Evolutionary conservation across 2,113 vertebrate genomes (phyloP).

Genomic region (Alces alces): DNA sequence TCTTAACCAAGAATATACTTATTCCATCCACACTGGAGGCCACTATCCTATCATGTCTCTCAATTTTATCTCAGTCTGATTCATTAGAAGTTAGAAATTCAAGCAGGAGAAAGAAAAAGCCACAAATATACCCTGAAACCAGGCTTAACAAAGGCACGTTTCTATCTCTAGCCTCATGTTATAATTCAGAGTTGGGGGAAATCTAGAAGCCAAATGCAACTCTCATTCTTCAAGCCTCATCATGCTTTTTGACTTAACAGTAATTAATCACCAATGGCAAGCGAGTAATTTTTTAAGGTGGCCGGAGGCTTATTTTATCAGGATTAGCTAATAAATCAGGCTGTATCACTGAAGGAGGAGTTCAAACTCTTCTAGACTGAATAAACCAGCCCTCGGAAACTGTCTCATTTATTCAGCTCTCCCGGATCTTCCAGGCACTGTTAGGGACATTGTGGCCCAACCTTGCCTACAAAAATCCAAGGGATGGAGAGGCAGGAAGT

Average conservation of each 20-base stretch:
- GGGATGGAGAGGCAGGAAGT: conserved; percentile 56
- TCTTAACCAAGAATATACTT: background rate
- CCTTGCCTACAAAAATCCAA: conserved; percentile 41
- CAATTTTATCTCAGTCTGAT: conserved; percentile 22
- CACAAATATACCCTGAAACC: conserved; percentile 70
- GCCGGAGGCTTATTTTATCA: conserved; percentile 82
- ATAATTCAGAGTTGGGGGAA: conserved; percentile 66
- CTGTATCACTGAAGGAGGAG: conserved; percentile 74
- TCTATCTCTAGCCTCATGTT: conserved; percentile 68
- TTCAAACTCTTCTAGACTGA: conserved; percentile 80
- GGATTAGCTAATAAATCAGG: conserved; percentile 85
- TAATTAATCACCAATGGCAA: conserved; percentile 83
- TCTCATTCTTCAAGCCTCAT: conserved; percentile 76
- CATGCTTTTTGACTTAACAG: conserved; percentile 78
- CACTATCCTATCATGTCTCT: conserved; percentile 19
- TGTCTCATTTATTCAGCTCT: conserved; percentile 56
- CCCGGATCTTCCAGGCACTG: conserved; percentile 5
- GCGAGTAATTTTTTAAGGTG: conserved; percentile 78
- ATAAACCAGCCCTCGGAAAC: conserved; percentile 73
- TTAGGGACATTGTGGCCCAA: conserved; percentile 20
- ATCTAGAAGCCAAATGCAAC: conserved; percentile 66
- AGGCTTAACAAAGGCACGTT: conserved; percentile 73
- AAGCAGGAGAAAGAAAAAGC: conserved; percentile 50
- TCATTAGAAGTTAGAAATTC: conserved; percentile 63
- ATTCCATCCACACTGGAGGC: background rate